Base-by-base conservation (phyloP, 2,797 vertebrate genomes). In the Mareca penelope region DNA sequence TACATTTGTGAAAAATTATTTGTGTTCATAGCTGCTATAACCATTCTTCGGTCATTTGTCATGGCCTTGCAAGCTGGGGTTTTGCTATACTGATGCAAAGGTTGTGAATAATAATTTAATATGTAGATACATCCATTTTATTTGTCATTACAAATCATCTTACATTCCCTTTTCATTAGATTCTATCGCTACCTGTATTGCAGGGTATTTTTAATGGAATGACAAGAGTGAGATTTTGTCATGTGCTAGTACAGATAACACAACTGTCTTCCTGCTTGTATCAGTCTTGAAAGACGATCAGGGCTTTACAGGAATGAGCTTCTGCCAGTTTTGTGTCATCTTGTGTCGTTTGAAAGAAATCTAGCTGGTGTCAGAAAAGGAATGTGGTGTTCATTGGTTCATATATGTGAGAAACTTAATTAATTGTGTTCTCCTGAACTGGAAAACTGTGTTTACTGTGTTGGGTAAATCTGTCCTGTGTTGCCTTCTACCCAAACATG, bases 281-380 rank as follows among this genome's bases (percentile, higher is more conserved):
- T 15, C 28, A 57, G 2, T 35, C 39, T 6, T 40, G 37, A 64
- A 15, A 16, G 5, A 10, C 29, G 23, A 67, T 40, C 7, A 68
- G 53, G 57, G 6, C 28, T 73, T 73, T 73, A 22, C 1, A n/a
- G n/a, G 26, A 78, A 19, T 3, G 10, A 13, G 9, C 12, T 8
- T 33, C 2, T 72, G 37, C 5, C 12, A 21, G 37, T 57, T 86
- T 61, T n/a, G 11, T 77, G 19, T 31, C 16, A 44, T 12, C 35
- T 33, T 39, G 3, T 55, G 16, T 46, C 15, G 28, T 70, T 52
- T 80, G 16, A 53, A 85, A 85, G 55, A 65, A 35, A 44, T 24
- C 5, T 50, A 21, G 35, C 17, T 1, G 3, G n/a, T 0, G 0
- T 48, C 46, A 55, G 60, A 53, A 22, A 55, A 6, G 3, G 9